A percentile compares a stretch with the other conserved stretches of the same genome.
Evolutionary conservation across 2,113 vertebrate species (phyloP).

Genomic region (Phycodurus eques): DNA sequence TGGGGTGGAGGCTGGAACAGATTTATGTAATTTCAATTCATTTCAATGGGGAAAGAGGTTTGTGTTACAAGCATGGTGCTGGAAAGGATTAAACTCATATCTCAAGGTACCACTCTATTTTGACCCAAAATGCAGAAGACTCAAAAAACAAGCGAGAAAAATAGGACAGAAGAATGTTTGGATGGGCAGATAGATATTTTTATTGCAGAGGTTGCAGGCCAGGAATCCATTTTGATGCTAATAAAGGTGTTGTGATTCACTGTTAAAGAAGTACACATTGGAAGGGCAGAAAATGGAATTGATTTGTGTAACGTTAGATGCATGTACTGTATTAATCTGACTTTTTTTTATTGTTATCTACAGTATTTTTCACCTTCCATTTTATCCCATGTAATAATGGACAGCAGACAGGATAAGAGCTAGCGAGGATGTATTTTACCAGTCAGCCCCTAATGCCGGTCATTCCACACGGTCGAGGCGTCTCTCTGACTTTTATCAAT

Average conservation of each 20-base stretch:
- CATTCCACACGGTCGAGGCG: conserved; percentile 51
- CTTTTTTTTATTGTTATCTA: conserved; percentile 15
- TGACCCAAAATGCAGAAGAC: no score
- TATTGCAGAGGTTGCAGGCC: background rate
- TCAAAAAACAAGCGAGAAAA: no score
- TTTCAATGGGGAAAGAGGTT: no score
- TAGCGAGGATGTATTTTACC: conserved; percentile 36
- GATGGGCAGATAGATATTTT: no score
- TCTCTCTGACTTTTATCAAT: conserved; percentile 76
- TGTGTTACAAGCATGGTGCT: no score
- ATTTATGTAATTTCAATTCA: no score
- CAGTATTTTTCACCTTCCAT: conserved; percentile 19
- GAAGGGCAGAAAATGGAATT: background rate
- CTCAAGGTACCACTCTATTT: no score
- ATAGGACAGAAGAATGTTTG: no score
- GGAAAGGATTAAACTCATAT: no score
- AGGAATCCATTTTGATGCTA: background rate
- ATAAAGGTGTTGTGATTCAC: background rate
- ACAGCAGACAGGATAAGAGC: conserved; percentile 46
- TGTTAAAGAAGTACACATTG: background rate
- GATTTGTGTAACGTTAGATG: background rate
- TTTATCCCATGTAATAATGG: background rate
- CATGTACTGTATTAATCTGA: conserved; percentile 2
- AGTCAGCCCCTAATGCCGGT: conserved; percentile 35
- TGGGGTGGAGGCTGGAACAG: no score